These are phyloP conservation scores for Oreohelix idahoensis DNA, from an alignment of 1,140 invertebrate genomes.

Conservation along the genomic window DNA sequence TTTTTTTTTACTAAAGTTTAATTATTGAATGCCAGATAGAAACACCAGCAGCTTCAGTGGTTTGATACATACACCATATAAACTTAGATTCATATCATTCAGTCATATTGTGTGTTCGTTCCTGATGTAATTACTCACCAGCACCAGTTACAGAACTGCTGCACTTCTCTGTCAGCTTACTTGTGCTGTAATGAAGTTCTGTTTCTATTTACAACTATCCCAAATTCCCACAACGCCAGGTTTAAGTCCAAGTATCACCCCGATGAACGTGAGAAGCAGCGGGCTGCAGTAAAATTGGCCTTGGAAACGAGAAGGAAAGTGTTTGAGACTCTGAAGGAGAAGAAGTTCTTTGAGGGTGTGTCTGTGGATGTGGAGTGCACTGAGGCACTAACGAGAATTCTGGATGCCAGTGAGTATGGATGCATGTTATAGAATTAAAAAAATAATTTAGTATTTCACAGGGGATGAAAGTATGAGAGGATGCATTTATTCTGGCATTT, in stretches of 20 bases:
- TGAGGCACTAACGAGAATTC: slow-evolving; percentile 87
- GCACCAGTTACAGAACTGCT: too few species aligned
- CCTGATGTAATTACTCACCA: too few species aligned
- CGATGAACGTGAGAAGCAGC: slow-evolving; percentile 92
- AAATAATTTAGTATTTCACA: too few species aligned
- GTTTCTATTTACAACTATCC: background rate
- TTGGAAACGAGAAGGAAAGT: slow-evolving; percentile 92
- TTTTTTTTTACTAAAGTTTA: too few species aligned
- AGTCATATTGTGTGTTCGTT: too few species aligned
- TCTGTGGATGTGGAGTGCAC: slow-evolving; percentile 90
- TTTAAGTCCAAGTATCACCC: slow-evolving; percentile 99
- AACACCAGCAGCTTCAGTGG: too few species aligned
- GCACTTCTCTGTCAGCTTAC: background rate
- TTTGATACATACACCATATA: too few species aligned
- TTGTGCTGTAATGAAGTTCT: background rate
- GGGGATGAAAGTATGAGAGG: too few species aligned
- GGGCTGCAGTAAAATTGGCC: slow-evolving; percentile 87
- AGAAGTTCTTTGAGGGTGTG: slow-evolving; percentile 83
- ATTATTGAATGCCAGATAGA: too few species aligned
- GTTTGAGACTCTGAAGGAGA: slow-evolving; percentile 88
- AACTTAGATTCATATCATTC: too few species aligned
- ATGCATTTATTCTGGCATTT: too few species aligned
- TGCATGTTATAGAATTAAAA: too few species aligned
- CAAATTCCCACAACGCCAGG: slow-evolving; percentile 77
- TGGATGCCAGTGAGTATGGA: slow-evolving; percentile 82